These are phyloP conservation scores for Jordanella pulchra DNA, from an alignment of 2,797 vertebrate species.

Conservation along the genomic window DNA sequence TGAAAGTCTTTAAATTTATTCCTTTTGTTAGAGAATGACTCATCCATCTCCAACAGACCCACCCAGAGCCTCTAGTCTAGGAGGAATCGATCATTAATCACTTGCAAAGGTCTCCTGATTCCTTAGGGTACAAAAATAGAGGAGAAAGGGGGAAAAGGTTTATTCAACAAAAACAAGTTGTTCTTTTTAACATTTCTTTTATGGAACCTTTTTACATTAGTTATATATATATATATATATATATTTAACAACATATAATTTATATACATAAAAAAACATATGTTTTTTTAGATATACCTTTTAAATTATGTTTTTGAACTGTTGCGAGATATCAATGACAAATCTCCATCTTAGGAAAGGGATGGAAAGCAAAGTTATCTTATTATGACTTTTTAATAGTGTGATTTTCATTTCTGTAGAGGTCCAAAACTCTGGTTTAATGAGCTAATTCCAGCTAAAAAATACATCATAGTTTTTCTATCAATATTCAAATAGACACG, in stretches of 20 bases:
- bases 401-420: neutral
- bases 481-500: neutral
- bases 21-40: neutral
- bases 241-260: too few relatives aligned
- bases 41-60: neutral
- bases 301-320: too few relatives aligned
- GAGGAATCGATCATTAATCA: conserved; percentile 16
- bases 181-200: conserved; percentile 13
- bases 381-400: neutral
- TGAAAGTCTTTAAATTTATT: neutral
- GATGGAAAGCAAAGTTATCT: too few relatives aligned
- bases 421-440: neutral
- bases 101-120: conserved; percentile 28
- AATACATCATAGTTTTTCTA: neutral
- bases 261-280: too few relatives aligned
- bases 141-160: neutral
- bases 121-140: neutral
- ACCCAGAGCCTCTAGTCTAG: conserved; percentile 13
- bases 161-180: neutral
- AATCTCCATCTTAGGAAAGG: too few relatives aligned
- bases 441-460: neutral
- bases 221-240: too few relatives aligned
- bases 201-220: too few relatives aligned
- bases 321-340: too few relatives aligned
- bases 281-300: too few relatives aligned